Conservation (phyloP, 2,113 vertebrate species). For the Hipposideros armiger region DNA sequence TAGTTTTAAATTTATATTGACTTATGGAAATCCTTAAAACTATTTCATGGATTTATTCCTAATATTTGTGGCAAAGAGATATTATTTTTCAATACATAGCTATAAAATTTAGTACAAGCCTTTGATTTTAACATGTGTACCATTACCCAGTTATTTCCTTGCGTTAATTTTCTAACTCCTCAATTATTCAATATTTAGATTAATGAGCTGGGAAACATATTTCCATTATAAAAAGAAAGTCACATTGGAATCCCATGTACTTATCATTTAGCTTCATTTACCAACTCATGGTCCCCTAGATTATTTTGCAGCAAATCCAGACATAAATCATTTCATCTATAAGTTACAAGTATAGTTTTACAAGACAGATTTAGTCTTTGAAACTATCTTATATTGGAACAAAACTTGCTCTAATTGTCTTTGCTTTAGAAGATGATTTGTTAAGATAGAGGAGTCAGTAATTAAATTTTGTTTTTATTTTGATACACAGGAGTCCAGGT, state of each 20-base stretch:
- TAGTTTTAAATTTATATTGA: conserved; percentile 36
- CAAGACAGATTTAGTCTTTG: conserved; percentile 24
- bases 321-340: conserved; percentile 4
- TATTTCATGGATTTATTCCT: conserved; percentile 11
- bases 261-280: conserved; percentile 49
- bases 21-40: conserved; percentile 33
- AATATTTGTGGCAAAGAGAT: conserved; percentile 5
- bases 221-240: background rate
- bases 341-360: conserved; percentile 50
- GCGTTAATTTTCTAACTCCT: conserved; percentile 34
- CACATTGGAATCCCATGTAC: background rate
- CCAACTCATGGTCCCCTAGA: background rate
- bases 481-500: conserved; percentile 59
- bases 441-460: conserved; percentile 23
- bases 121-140: conserved; percentile 10
- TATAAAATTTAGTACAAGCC: conserved; percentile 35
- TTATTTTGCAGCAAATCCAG: conserved; percentile 55
- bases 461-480: conserved; percentile 68
- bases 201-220: conserved; percentile 16
- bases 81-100: background rate
- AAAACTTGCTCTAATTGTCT: conserved; percentile 9
- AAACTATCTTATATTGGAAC: conserved; percentile 7
- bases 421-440: conserved; percentile 47
- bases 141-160: conserved; percentile 42
- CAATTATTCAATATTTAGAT: background rate